phyloP scores from a whole-genome alignment of 2,797 vertebrate species.

The Danio choprae region DNA sequence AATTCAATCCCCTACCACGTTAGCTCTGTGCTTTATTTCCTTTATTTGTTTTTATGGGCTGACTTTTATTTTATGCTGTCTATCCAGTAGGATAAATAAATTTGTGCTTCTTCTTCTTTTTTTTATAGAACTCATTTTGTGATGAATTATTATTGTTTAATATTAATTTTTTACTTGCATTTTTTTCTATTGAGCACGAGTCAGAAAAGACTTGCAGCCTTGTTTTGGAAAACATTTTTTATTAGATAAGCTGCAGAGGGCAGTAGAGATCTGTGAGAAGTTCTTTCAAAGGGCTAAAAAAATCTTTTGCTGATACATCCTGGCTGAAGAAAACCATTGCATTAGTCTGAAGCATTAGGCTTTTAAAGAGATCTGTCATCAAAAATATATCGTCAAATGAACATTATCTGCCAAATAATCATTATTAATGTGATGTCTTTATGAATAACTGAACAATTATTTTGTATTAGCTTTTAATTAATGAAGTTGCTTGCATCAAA shows the following conservation, averaged over 20 bases:
- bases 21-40: not conserved
- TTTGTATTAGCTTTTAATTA: not conserved
- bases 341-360: not conserved
- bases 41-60: constrained; percentile 9
- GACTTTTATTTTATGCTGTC: not conserved
- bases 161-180: not conserved
- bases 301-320: not conserved
- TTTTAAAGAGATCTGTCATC: not conserved
- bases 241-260: constrained; percentile 50
- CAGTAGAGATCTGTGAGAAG: constrained; percentile 48
- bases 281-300: not conserved
- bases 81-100: not conserved
- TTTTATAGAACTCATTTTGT: not conserved
- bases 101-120: not conserved
- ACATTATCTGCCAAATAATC: not conserved
- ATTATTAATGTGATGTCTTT: not conserved
- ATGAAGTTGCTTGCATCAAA: not conserved
- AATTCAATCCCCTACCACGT: not conserved
- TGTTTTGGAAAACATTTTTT: constrained; percentile 15
- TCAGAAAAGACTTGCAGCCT: not conserved
- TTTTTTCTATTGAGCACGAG: not conserved
- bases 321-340: not conserved
- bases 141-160: no score
- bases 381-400: not conserved
- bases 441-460: not conserved